Evolutionary conservation across 2,888 invertebrate species (phyloP), one percentile per base, ranked within the genome.

Genomic region (Archaeoteleia sp.): DNA sequence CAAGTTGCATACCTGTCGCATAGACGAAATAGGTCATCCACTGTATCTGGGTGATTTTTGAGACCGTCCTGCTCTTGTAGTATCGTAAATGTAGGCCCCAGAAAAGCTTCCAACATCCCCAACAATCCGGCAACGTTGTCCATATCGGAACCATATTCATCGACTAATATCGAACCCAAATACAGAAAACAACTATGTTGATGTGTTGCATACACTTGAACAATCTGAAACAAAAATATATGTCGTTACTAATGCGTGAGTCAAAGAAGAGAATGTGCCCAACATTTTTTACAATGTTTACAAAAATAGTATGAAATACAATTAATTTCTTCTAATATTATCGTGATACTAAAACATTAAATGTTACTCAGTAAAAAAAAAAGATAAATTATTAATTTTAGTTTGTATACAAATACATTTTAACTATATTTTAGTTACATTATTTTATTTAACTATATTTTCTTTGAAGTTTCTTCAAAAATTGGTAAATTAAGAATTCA

Each of bases 11-110:
- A 87, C 87, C 94, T 87, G 43, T 91, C 89, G 76, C 94, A 94
- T 25, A 96, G 87, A 42, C 96, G 88, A 86, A 98, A 99, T 72
- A 98, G 91, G 83, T 99, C 99, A 82, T 99, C 99, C 0, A 99
- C 96, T 0, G 98, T 98, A 80, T 99, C 98, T 0, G 99, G 98
- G 87, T 98, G 94, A 84, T 97, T 93, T 62, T 91, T 88, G 35
- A 98, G 87, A 0, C 96, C 97, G 78, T 92, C 89, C 62, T 90
- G 89, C 74, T 89, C 90, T 84, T 94, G 93, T 70, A 98, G 88
- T 79, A 96, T 87, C 29, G 88, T 88, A 81, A 95, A 94, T n/a
- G 95, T 93, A 13, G 92, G 92, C 69, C 91, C 90, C 74, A 95
- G 89, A 77, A 95, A 91, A 34, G 94, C 94, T 84, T 94, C 91